Percentiles rank a stretch among this genome's conserved stretches.
These are phyloP conservation scores for Cotesia typhae DNA, from an alignment of 1,140 invertebrate species.

Conservation along the genomic window DNA sequence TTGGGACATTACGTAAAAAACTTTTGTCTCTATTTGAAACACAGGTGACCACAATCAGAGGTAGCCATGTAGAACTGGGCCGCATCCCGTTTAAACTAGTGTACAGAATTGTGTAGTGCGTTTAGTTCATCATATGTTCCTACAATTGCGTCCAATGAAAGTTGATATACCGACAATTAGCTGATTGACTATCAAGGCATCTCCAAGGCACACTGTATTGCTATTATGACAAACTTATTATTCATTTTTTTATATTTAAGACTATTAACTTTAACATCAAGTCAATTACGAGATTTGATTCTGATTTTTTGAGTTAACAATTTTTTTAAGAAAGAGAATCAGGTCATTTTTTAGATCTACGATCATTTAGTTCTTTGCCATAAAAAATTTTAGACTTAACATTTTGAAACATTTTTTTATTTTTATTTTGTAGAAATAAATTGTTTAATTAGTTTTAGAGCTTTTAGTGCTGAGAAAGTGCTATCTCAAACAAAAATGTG, in stretches of 20 bases:
- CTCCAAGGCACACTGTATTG: constrained; percentile 14
- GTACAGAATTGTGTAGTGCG: constrained; percentile 41
- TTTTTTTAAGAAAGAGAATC: no score
- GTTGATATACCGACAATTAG: constrained; percentile 58
- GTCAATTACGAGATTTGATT: not conserved
- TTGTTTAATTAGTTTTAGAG: no score
- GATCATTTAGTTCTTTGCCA: no score
- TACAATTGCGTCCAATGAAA: constrained; percentile 58
- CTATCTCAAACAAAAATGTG: no score
- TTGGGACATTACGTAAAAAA: constrained; percentile 5
- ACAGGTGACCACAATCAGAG: constrained; percentile 27
- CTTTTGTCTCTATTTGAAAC: not conserved
- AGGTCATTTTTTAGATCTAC: no score
- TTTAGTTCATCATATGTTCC: constrained; percentile 43
- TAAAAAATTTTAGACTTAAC: no score
- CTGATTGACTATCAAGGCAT: constrained; percentile 53
- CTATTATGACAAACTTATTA: not conserved
- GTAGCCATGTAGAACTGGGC: constrained; percentile 43
- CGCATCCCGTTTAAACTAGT: constrained; percentile 54
- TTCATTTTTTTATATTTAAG: not conserved
- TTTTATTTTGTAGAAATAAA: no score
- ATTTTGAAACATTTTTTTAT: no score
- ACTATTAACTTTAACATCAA: not conserved
- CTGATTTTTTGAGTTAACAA: not conserved
- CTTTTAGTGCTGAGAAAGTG: no score